Percentiles rank a stretch among this genome's conserved stretches.
Conservation (phyloP, 2,113 vertebrate genomes). For the western clawed frog (Xenopus tropicalis) region DNA sequence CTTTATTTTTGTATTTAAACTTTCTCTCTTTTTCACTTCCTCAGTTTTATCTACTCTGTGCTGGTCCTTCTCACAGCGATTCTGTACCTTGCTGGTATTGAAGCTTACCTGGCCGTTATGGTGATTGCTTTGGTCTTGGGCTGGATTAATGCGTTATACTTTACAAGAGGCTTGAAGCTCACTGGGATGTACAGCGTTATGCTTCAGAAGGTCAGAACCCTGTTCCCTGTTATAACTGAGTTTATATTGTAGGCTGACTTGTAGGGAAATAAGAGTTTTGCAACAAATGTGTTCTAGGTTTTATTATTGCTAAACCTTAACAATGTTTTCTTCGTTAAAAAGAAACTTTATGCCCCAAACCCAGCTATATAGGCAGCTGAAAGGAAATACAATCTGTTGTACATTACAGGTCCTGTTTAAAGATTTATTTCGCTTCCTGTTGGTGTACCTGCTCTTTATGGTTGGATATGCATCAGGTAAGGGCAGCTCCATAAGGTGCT, state of each 20-base stretch:
- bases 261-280: no score
- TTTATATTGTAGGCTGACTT: no score
- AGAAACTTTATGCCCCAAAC: no score
- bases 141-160: conserved; percentile 98
- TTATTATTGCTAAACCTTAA: no score
- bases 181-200: conserved; percentile 98
- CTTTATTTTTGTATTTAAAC: neutral
- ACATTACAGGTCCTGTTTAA: conserved; percentile 89
- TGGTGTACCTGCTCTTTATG: conserved; percentile 97
- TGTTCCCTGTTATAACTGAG: no score
- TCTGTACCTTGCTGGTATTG: conserved; percentile 83
- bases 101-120: conserved; percentile 90
- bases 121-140: conserved; percentile 92
- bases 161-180: conserved; percentile 94
- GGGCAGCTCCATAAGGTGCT: neutral
- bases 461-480: conserved; percentile 93
- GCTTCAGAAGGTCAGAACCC: conserved; percentile 88
- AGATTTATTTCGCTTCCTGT: conserved; percentile 93
- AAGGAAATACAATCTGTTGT: neutral
- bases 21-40: conserved; percentile 8
- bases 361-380: no score
- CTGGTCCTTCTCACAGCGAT: conserved; percentile 83
- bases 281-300: no score
- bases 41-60: conserved; percentile 93
- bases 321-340: no score